Evolutionary conservation across 2,113 vertebrate genomes (phyloP).

Genomic region (Caloenas nicobarica): DNA sequence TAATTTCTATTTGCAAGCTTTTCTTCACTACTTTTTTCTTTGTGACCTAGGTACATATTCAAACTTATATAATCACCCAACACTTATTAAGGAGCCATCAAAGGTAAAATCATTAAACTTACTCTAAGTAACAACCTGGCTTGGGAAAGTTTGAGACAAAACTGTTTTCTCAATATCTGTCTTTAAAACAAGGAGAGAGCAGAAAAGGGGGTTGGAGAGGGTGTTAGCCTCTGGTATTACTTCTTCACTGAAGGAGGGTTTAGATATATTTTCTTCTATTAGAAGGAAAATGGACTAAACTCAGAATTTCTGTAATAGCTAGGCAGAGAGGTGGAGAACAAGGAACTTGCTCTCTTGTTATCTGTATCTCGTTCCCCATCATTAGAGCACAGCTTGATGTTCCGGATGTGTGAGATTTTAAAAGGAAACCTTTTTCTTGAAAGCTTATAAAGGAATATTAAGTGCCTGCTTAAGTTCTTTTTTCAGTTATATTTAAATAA

Average conservation of each 20-base stretch:
- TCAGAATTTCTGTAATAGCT: background rate
- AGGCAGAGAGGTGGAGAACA: background rate
- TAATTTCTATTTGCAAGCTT: background rate
- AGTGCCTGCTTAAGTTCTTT: background rate
- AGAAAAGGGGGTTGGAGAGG: background rate
- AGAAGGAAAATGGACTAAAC: background rate
- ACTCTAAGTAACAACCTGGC: background rate
- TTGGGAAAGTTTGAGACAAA: background rate
- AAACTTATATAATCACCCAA: conserved; percentile 95
- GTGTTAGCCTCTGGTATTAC: background rate
- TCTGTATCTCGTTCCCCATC: background rate
- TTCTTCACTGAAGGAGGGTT: background rate
- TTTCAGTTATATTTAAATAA: background rate
- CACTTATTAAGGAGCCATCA: conserved; percentile 87
- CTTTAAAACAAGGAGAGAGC: background rate
- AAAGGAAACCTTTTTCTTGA: background rate
- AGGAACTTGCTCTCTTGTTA: background rate
- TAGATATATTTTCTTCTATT: background rate
- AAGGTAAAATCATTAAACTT: conserved; percentile 78
- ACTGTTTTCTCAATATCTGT: background rate
- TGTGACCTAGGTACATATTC: conserved; percentile 89
- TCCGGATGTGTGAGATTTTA: background rate
- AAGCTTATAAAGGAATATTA: background rate
- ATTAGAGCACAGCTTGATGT: background rate
- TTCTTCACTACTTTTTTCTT: background rate